Percentiles rank a stretch among this genome's conserved stretches.
Conservation (phyloP, 1,140 invertebrate species). For the Drosophila neocordata region DNA sequence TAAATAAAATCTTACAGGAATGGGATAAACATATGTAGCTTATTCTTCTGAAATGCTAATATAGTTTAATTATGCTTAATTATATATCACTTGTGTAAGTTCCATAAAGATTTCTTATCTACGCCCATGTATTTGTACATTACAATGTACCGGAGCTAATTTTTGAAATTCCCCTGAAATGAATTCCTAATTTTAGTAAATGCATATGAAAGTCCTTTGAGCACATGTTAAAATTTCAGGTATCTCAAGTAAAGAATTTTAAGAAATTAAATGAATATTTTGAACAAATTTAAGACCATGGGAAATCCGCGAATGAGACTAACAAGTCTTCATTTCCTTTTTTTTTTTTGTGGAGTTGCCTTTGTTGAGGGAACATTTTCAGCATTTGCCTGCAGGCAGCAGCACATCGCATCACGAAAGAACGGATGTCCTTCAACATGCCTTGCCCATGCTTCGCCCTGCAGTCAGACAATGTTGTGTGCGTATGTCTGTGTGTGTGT, state of each 20-base stretch:
- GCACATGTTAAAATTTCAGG: not conserved
- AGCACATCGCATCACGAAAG: not conserved
- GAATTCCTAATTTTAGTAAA: slow-evolving; percentile 37
- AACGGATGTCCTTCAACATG: slow-evolving; percentile 13
- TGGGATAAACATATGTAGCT: too few species aligned
- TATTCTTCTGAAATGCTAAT: too few species aligned
- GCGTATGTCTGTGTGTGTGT: too few species aligned
- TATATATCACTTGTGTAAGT: too few species aligned
- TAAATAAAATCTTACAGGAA: too few species aligned
- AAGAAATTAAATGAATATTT: too few species aligned
- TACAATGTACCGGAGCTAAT: slow-evolving; percentile 10
- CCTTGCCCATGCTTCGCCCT: slow-evolving; percentile 25
- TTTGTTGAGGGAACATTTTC: slow-evolving; percentile 2
- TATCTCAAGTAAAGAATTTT: not conserved
- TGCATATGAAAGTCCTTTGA: not conserved
- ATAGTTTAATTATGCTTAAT: too few species aligned
- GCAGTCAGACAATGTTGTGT: slow-evolving; percentile 49
- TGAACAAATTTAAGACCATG: not conserved
- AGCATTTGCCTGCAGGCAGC: slow-evolving; percentile 13
- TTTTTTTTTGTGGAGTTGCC: not conserved
- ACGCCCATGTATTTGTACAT: not conserved
- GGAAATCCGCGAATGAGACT: not conserved
- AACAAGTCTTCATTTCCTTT: slow-evolving; percentile 7
- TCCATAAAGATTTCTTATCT: too few species aligned
- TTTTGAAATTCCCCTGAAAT: slow-evolving; percentile 37